Percentiles rank a stretch among this genome's conserved stretches.
Evolutionary conservation across 2,888 invertebrate genomes (phyloP).

Genomic region (Leucophenga maculata): DNA sequence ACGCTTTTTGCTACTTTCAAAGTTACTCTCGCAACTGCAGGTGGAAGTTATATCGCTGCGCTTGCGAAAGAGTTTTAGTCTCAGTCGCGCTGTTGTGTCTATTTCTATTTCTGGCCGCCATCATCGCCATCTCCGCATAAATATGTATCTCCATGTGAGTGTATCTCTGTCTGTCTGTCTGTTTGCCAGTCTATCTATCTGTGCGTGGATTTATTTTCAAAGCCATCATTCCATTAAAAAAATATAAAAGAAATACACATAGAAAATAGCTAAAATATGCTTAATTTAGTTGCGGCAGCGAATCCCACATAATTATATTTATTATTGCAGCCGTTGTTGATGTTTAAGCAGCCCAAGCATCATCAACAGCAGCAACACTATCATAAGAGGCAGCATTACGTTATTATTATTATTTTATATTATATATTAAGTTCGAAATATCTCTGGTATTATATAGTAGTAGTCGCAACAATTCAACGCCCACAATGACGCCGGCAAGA

Average conservation of each 20-base stretch:
- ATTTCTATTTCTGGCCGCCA: slow-evolving; percentile 13
- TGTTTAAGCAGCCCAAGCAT: too few relatives aligned
- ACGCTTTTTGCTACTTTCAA: too few relatives aligned
- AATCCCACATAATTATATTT: slow-evolving; percentile 66
- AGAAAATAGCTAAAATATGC: slow-evolving; percentile 61
- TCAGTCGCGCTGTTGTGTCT: slow-evolving; percentile 30
- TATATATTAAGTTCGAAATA: slow-evolving; percentile 9
- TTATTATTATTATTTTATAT: slow-evolving; percentile 12
- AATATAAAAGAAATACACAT: slow-evolving; percentile 3
- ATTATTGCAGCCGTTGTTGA: slow-evolving; percentile 1
- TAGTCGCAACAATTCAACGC: slow-evolving; percentile 50
- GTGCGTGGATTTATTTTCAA: slow-evolving; percentile 19
- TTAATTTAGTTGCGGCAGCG: slow-evolving; percentile 56
- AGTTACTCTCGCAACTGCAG: slow-evolving; percentile 43
- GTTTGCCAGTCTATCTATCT: neutral
- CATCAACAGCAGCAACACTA: too few relatives aligned
- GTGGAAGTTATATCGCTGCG: slow-evolving; percentile 54
- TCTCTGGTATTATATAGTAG: neutral
- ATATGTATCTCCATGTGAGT: neutral
- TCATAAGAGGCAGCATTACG: neutral
- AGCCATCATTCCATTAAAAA: slow-evolving; percentile 15
- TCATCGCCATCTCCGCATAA: too few relatives aligned
- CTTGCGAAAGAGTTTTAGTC: slow-evolving; percentile 57
- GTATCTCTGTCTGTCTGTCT: neutral
- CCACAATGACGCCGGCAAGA: slow-evolving; percentile 58